These are phyloP conservation scores for Prietella phreatophila DNA, from an alignment of 2,113 vertebrate species.

Conservation along the genomic window DNA sequence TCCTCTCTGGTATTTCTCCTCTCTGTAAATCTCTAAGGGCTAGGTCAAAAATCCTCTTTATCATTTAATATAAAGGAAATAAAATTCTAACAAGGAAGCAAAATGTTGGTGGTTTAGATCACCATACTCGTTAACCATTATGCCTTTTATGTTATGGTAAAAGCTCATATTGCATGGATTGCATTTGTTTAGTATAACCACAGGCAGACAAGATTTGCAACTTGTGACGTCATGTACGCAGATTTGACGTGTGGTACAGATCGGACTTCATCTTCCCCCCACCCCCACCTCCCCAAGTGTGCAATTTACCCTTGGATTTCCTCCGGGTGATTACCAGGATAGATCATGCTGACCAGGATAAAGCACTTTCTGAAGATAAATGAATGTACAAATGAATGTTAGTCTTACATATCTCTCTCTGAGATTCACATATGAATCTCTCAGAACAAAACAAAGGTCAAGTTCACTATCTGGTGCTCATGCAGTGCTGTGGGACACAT, in stretches of 20 bases:
- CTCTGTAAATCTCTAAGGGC: too few species aligned
- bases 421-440: neutral
- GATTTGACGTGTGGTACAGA: too few species aligned
- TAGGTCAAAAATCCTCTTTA: neutral
- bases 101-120: neutral
- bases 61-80: neutral
- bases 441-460: neutral
- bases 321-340: neutral
- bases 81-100: neutral
- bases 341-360: neutral
- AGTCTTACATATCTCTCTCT: neutral
- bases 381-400: neutral
- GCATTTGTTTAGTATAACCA: too few species aligned
- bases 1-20: neutral
- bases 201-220: too few species aligned
- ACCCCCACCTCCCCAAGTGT: too few species aligned
- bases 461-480: neutral
- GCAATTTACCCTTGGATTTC: neutral
- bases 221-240: too few species aligned
- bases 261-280: too few species aligned
- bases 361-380: neutral
- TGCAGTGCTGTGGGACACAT: neutral
- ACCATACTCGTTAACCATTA: neutral
- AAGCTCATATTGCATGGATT: too few species aligned
- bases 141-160: neutral